These are phyloP conservation scores for Odontamblyopus lacepedii DNA, from an alignment of 2,797 vertebrate species.

Conservation along the genomic window DNA sequence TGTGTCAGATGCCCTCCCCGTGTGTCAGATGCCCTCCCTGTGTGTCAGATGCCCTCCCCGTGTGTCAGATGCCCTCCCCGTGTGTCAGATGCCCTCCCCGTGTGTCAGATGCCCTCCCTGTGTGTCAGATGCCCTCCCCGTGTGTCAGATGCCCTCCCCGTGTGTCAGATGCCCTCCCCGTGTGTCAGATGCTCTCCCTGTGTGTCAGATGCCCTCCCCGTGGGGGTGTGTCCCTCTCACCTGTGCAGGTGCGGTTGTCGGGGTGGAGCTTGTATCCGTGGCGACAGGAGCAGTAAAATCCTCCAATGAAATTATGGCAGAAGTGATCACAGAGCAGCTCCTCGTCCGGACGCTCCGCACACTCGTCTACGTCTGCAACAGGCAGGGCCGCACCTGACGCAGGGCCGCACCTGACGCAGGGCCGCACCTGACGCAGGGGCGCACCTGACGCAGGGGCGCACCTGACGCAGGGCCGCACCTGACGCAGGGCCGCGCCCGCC, in stretches of 20 bases:
- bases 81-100: neutral
- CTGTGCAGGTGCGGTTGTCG: slow-evolving; percentile 94
- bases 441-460: too few relatives aligned
- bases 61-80: neutral
- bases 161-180: too few relatives aligned
- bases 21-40: too few relatives aligned
- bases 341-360: slow-evolving; percentile 82
- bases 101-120: too few relatives aligned
- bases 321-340: slow-evolving; percentile 89
- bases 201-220: neutral
- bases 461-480: too few relatives aligned
- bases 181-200: too few relatives aligned
- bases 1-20: neutral
- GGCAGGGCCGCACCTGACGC: too few relatives aligned
- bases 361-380: slow-evolving; percentile 90
- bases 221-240: slow-evolving; percentile 46
- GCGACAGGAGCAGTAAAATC: slow-evolving; percentile 96
- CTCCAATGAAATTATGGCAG: slow-evolving; percentile 95
- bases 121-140: neutral
- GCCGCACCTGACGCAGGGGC: too few relatives aligned
- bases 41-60: neutral
- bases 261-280: slow-evolving; percentile 92
- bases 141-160: neutral
- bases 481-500: too few relatives aligned
- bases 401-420: too few relatives aligned